phyloP scores from a whole-genome alignment of 1,140 invertebrate species.

The Heliconius hewitsoni region DNA sequence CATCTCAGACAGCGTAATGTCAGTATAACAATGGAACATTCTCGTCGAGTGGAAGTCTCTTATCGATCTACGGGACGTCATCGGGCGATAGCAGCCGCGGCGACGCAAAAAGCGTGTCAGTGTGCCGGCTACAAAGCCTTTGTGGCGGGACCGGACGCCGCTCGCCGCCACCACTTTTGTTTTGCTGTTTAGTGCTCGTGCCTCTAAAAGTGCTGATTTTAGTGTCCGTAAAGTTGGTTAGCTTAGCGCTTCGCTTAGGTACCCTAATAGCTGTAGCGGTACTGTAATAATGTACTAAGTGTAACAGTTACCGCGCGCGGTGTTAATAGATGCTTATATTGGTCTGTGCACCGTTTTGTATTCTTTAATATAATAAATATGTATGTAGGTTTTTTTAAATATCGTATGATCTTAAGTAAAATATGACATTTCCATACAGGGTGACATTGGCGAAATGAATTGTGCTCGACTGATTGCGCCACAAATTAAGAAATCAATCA shows the following conservation, averaged over 20 bases:
- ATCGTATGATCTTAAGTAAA: too few species aligned
- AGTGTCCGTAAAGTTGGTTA: conserved; percentile 59
- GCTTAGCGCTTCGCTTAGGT: conserved; percentile 39
- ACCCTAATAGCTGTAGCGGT: conserved; percentile 40
- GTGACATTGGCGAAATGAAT: too few species aligned
- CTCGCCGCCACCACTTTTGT: conserved; percentile 66
- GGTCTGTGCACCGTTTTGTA: not conserved
- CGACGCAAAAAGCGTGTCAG: conserved; percentile 79
- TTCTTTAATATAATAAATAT: not conserved
- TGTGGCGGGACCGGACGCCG: conserved; percentile 76
- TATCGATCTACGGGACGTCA: conserved; percentile 80
- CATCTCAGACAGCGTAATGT: conserved; percentile 73
- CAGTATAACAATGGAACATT: conserved; percentile 75
- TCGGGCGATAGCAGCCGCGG: conserved; percentile 71
- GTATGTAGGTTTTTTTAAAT: not conserved
- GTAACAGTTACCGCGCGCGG: conserved; percentile 26
- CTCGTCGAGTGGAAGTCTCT: conserved; percentile 73
- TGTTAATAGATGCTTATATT: not conserved
- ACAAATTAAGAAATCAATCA: too few species aligned
- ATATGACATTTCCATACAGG: too few species aligned
- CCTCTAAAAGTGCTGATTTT: conserved; percentile 70
- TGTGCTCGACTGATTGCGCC: too few species aligned
- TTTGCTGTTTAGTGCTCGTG: conserved; percentile 65
- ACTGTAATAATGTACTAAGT: conserved; percentile 19
- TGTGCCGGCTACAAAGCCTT: conserved; percentile 74